Conservation (phyloP, 2,888 invertebrate species). For the Aspidiotus destructor region DNA sequence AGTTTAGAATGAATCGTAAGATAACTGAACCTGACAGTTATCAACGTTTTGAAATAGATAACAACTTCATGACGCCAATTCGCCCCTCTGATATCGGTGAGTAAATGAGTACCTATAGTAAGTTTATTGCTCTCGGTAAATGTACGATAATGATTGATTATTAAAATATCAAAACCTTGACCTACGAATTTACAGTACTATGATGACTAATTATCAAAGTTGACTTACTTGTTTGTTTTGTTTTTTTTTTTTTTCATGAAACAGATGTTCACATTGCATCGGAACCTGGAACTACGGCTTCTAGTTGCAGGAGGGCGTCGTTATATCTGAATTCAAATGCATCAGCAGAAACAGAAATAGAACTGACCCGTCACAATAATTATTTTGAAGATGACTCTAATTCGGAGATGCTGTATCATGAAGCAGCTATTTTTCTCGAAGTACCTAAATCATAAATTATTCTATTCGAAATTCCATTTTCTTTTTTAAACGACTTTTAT, state of each 20-base stretch:
- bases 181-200: background rate
- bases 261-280: conserved; percentile 19
- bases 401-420: conserved; percentile 85
- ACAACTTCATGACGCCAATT: conserved; percentile 24
- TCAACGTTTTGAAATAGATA: conserved; percentile 19
- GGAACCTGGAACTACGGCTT: conserved; percentile 14
- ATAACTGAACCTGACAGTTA: conserved; percentile 16
- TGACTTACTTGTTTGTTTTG: background rate
- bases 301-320: conserved; percentile 16
- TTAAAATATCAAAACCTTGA: background rate
- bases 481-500: background rate
- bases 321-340: conserved; percentile 25
- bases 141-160: background rate
- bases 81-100: conserved; percentile 26
- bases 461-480: background rate
- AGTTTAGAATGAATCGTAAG: no score
- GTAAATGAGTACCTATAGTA: conserved; percentile 3
- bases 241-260: no score
- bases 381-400: conserved; percentile 25
- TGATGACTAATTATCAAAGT: background rate
- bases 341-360: conserved; percentile 30
- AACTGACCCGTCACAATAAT: conserved; percentile 10
- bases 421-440: conserved; percentile 79
- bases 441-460: conserved; percentile 44
- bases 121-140: background rate